Base-by-base conservation (phyloP, 2,113 vertebrate species). In the Isichthys henryi region DNA sequence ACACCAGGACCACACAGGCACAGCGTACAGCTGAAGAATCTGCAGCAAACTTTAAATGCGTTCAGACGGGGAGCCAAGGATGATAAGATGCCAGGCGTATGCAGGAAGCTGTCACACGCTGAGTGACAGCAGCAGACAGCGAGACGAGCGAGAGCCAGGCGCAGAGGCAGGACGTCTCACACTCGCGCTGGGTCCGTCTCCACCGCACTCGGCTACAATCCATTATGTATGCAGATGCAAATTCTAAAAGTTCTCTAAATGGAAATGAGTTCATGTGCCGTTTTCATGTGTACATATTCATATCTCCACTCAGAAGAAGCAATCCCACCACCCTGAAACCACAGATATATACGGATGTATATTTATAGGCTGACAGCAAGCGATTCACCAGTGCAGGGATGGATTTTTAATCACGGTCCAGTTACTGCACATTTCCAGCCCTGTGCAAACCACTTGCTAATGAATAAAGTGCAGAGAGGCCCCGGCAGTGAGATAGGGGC, bases 191-290 rank as follows among this genome's bases (percentile, higher is more conserved):
- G 0, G 49, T 39, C 85, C 17, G 45, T 39, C 85, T 17, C 3
- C 85, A 56, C 27, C 13, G 27, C 9, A 31, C 17, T 35, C 48
- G 8, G 49, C 85, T 19, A 87, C 31, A 8, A 53, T 53, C 27
- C 39, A 53, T 48, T 46, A 84, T 48, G 45, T 48, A 87, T 53
- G 49, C 85, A 56, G 49, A 87, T 87, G 49, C 85, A 53, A 87
- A 87, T 87, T 87, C 85, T 19, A 53, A n/a, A 87, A 87, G 49
- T 53, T 87, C 50, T 53, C 49, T 87, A 48, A 53, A 87, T 87
- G 85, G 50, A 53, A 87, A 87, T 53, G 49, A 86, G 43, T 84
- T 84, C 45, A 48, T 84, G 19, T 23, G 45, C 39, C 1, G 0
- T 87, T 87, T 87, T 17, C 50, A 87, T 53, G 49, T 52, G 46